Conservation (phyloP, 2,888 invertebrate genomes). For the Strigamia transsilvanica region DNA sequence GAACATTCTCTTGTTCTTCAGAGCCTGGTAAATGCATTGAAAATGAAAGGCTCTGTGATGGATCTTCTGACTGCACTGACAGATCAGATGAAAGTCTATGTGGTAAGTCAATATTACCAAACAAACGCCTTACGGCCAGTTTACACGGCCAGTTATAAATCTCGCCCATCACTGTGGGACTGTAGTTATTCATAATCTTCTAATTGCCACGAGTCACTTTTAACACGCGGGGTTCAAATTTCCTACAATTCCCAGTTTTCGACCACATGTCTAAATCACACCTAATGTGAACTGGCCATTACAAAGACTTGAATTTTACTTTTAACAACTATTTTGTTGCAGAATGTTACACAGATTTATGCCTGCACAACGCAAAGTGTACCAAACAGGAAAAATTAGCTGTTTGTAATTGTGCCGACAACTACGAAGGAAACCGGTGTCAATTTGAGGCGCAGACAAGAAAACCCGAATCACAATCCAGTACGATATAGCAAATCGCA, state of each 20-base stretch:
- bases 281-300: too few relatives aligned
- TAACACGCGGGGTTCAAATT: too few relatives aligned
- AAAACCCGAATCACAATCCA: background rate
- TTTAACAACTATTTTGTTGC: background rate
- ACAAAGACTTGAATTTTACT: too few relatives aligned
- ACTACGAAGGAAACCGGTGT: background rate
- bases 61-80: background rate
- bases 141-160: too few relatives aligned
- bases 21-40: background rate
- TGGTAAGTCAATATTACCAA: background rate
- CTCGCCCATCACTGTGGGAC: background rate
- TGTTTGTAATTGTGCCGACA: background rate
- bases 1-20: background rate
- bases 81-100: slow-evolving; percentile 12
- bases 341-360: background rate
- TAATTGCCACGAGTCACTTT: too few relatives aligned
- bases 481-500: background rate
- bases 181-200: too few relatives aligned
- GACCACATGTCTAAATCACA: too few relatives aligned
- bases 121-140: too few relatives aligned
- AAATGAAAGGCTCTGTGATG: background rate
- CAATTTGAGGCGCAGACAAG: background rate
- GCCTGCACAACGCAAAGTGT: background rate
- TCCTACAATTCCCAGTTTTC: too few relatives aligned
- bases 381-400: background rate